Conservation (phyloP, 2,888 invertebrate species). For the Sinodicranocentrus sp. region DNA sequence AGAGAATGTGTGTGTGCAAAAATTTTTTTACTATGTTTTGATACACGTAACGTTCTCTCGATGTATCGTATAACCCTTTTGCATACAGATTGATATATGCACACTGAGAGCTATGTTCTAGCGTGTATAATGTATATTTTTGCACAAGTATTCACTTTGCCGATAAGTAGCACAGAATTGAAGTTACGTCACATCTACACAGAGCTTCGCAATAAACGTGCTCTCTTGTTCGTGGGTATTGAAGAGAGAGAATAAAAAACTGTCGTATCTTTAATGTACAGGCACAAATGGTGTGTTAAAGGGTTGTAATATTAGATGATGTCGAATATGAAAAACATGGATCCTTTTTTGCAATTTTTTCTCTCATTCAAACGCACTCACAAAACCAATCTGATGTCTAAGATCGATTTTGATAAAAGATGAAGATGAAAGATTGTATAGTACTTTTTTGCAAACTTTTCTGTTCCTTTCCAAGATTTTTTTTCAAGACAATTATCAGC, state of each 20-base stretch:
- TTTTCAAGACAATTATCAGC: slow-evolving; percentile 50
- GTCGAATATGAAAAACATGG: background rate
- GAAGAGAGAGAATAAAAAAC: slow-evolving; percentile 27
- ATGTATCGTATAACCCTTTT: background rate
- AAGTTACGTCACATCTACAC: slow-evolving; percentile 63
- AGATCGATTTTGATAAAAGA: background rate
- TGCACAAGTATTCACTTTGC: slow-evolving; percentile 73
- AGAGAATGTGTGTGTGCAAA: slow-evolving; percentile 43
- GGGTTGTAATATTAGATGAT: slow-evolving; percentile 9
- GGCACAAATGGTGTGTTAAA: slow-evolving; percentile 31
- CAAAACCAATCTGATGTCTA: background rate
- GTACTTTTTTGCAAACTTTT: no score
- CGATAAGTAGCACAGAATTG: slow-evolving; percentile 76
- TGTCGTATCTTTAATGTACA: slow-evolving; percentile 26
- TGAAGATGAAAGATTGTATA: no score
- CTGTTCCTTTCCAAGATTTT: no score
- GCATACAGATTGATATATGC: no score
- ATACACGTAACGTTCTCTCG: slow-evolving; percentile 22
- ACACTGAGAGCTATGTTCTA: background rate
- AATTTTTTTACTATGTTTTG: slow-evolving; percentile 17
- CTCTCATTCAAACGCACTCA: background rate
- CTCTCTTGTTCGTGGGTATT: slow-evolving; percentile 44
- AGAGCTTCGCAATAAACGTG: slow-evolving; percentile 69
- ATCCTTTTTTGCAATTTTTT: slow-evolving; percentile 12
- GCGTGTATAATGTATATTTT: slow-evolving; percentile 50